Percentiles rank a stretch among this genome's conserved stretches.
phyloP scores from a whole-genome alignment of 1,140 invertebrate species.

The Drosophila virilis region DNA sequence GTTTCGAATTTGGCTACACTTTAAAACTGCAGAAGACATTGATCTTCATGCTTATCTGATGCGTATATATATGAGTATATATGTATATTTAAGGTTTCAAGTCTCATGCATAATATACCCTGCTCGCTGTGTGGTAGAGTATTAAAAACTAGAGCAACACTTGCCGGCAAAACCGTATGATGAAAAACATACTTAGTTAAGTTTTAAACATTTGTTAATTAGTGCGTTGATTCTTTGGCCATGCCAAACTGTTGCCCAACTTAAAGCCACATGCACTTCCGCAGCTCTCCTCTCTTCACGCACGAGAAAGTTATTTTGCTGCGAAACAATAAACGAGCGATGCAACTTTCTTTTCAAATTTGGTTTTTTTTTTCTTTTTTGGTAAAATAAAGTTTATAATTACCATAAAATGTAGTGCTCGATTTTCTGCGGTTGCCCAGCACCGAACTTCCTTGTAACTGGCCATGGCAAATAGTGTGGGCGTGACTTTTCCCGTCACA shows the following conservation, averaged over 20 bases:
- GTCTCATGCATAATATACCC: too few species aligned
- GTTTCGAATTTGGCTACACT: too few species aligned
- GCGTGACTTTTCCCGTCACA: slow-evolving; percentile 36
- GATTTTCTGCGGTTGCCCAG: slow-evolving; percentile 48
- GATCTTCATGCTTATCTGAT: too few species aligned
- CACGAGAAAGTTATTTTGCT: slow-evolving; percentile 19
- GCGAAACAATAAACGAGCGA: slow-evolving; percentile 30
- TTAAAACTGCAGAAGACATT: too few species aligned
- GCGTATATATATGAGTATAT: too few species aligned
- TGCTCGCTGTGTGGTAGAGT: neutral
- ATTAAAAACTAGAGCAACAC: slow-evolving; percentile 27
- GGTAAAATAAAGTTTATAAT: slow-evolving; percentile 79
- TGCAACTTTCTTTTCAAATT: slow-evolving; percentile 13
- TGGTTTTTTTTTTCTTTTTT: slow-evolving; percentile 27
- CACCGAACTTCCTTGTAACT: slow-evolving; percentile 46
- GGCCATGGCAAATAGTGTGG: slow-evolving; percentile 31
- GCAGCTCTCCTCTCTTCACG: neutral
- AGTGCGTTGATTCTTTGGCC: slow-evolving; percentile 49
- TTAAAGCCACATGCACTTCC: slow-evolving; percentile 56
- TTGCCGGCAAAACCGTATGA: slow-evolving; percentile 50
- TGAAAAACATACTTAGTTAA: slow-evolving; percentile 77
- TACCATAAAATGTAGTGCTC: slow-evolving; percentile 73
- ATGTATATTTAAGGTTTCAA: too few species aligned
- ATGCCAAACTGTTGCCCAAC: slow-evolving; percentile 27
- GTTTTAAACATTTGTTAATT: slow-evolving; percentile 73